phyloP scores from a whole-genome alignment of 2,888 invertebrate genomes.

The Anagyrus pseudococci region DNA sequence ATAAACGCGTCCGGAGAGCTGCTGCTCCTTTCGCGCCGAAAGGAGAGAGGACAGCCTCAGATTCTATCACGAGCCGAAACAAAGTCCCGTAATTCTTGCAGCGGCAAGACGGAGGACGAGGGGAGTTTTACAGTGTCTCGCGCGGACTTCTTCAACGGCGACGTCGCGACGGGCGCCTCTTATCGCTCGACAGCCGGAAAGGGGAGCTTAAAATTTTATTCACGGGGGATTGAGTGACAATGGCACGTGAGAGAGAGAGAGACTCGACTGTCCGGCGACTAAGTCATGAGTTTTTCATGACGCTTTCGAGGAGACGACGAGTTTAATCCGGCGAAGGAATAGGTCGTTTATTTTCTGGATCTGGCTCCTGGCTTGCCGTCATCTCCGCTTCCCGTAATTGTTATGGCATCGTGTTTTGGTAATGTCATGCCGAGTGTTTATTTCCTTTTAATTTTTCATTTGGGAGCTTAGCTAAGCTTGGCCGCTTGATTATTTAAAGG shows the following conservation, averaged over 20 bases:
- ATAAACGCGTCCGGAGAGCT: not conserved
- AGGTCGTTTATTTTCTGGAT: not conserved
- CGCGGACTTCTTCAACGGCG: not conserved
- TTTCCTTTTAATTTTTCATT: too few species aligned
- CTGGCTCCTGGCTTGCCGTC: too few species aligned
- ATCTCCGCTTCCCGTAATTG: too few species aligned
- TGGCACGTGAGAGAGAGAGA: not conserved
- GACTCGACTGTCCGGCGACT: constrained; percentile 8
- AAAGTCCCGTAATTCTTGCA: constrained; percentile 45
- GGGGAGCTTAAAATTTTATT: constrained; percentile 27
- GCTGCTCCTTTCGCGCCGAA: constrained; percentile 30
- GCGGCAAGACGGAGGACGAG: not conserved
- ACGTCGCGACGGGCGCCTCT: constrained; percentile 17
- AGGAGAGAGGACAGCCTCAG: constrained; percentile 36
- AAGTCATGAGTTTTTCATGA: constrained; percentile 3
- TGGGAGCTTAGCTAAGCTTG: too few species aligned
- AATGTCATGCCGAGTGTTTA: too few species aligned
- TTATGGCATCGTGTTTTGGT: not conserved
- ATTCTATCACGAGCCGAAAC: constrained; percentile 47
- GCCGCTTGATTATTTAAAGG: too few species aligned
- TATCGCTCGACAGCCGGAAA: constrained; percentile 11
- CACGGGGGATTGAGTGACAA: constrained; percentile 28
- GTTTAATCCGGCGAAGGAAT: not conserved
- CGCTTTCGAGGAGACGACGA: not conserved
- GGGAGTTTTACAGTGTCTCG: constrained; percentile 26